Percentiles rank a stretch among this genome's conserved stretches.
Conservation (phyloP, 2,888 invertebrate species). For the Leptopilina syphax region DNA sequence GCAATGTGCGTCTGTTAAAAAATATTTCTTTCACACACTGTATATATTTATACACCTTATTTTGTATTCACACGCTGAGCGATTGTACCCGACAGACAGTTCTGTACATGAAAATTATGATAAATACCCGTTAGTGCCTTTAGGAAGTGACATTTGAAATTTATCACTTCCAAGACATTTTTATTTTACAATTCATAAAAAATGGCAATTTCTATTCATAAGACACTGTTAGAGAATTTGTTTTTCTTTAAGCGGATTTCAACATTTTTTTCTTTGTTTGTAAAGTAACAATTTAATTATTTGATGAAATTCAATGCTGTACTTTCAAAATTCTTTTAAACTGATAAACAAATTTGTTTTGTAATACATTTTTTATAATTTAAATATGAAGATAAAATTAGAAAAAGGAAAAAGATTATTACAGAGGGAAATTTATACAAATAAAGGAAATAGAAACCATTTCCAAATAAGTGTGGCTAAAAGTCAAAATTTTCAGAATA, state of each 20-base stretch:
- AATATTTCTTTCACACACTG: slow-evolving; percentile 2
- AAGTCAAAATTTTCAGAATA: too few relatives aligned
- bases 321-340: too few relatives aligned
- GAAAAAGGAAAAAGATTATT: too few relatives aligned
- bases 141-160: not conserved
- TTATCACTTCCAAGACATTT: not conserved
- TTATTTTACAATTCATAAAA: not conserved
- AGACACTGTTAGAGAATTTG: not conserved
- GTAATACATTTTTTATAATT: too few relatives aligned
- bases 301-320: too few relatives aligned
- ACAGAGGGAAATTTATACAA: too few relatives aligned
- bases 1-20: not conserved
- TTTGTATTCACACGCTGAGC: slow-evolving; percentile 2
- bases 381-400: too few relatives aligned
- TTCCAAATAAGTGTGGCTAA: too few relatives aligned
- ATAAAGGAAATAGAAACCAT: too few relatives aligned
- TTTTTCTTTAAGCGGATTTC: not conserved
- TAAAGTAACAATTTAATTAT: too few relatives aligned
- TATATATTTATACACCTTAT: not conserved
- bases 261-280: not conserved
- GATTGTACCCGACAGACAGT: slow-evolving; percentile 6
- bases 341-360: too few relatives aligned
- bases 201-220: not conserved
- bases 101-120: slow-evolving; percentile 4
- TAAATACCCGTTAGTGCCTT: not conserved